Evolutionary conservation across 2,888 invertebrate genomes (phyloP), one percentile per base, ranked within the genome.

Genomic region (Mesopsocus fuscifrons): DNA sequence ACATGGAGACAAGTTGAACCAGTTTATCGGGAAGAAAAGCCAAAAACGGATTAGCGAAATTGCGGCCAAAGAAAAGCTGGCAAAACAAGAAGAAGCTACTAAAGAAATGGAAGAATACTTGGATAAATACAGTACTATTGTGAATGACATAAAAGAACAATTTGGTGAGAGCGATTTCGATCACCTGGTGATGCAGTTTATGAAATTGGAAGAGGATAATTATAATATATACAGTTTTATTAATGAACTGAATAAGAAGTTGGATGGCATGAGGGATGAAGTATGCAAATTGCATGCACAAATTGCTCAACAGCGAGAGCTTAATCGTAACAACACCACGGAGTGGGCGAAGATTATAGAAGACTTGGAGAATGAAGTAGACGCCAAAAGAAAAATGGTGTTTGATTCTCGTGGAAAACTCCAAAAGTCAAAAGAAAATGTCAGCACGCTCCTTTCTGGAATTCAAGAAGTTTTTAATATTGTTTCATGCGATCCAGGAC

Each of bases 211-310:
- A 20, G 38, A 38, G 20, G 38, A 38, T 21, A 38, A 38, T 38
- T 38, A 18, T 38, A 38, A 38, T 38, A 38, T 38, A 5, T 38
- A 20, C 18, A 38, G 38, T 11, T 38, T 38, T 38, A 15, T 38
- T n/a, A 38, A 18, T 20, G 38, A 38, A 11, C 20, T 5, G 17
- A 20, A 38, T 38, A 18, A 15, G 5, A 21, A 20, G 20, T 13
- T 20, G n/a, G 20, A 21, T 5, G 38, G n/a, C 18, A 20, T 20
- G 20, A 5, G 38, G 20, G 16, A 18, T 6, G 20, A 38, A 18
- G 17, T 38, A 38, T 18, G 20, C 38, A 20, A 38, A 20, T 9
- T 18, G 17, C n/a, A n/a, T n/a, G n/a, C n/a, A n/a, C n/a, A n/a
- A n/a, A n/a, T n/a, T n/a, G n/a, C n/a, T n/a, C n/a, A n/a, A n/a